phyloP scores from a whole-genome alignment of 2,113 vertebrate genomes.

The Coryphaenoides rupestris region DNA sequence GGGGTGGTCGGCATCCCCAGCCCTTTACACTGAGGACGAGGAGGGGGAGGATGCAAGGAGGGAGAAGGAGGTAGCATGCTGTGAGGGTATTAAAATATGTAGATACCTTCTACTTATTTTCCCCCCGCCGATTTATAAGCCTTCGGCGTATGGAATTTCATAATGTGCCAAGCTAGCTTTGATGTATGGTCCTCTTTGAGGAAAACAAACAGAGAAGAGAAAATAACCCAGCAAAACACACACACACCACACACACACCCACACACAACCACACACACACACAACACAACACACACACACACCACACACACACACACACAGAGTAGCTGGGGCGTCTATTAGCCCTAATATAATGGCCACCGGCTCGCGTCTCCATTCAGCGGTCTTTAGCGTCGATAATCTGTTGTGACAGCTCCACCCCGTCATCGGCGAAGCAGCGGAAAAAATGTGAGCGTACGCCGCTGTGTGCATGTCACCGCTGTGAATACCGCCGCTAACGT shows the following conservation, averaged over 20 bases:
- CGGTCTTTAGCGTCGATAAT: no score
- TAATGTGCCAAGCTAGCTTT: conserved; percentile 39
- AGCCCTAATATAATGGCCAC: no score
- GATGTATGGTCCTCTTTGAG: conserved; percentile 36
- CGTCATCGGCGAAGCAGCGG: conserved; percentile 34
- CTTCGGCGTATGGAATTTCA: conserved; percentile 39
- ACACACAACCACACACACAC: no score
- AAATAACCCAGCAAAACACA: conserved; percentile 8
- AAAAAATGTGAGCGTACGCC: conserved; percentile 32
- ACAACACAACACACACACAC: no score
- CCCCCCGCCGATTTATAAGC: conserved; percentile 30
- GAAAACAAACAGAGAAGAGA: no score
- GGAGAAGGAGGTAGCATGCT: no score
- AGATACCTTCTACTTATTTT: conserved; percentile 13
- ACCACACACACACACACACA: no score
- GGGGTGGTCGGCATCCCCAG: no score
- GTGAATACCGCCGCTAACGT: conserved; percentile 42
- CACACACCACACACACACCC: conserved; percentile 32
- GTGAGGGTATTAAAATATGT: conserved; percentile 11
- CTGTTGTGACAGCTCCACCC: conserved; percentile 53
- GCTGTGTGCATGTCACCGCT: conserved; percentile 33
- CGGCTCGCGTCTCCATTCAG: no score
- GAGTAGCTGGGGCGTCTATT: no score
- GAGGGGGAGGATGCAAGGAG: no score
- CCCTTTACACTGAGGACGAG: no score